Evolutionary conservation across 2,113 vertebrate genomes (phyloP).

Genomic region (Collichthys lucidus): DNA sequence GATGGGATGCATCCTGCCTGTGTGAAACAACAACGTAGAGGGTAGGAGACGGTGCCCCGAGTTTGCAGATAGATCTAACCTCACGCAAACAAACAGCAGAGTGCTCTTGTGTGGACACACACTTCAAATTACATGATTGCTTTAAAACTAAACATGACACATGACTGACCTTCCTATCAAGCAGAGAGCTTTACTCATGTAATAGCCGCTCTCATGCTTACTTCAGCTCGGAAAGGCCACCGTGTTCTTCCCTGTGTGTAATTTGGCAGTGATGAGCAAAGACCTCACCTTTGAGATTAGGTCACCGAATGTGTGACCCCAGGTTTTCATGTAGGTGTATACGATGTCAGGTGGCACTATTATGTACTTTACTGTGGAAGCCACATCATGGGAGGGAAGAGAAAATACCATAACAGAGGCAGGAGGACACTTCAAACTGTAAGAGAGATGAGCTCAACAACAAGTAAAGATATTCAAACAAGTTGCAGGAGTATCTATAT

Average conservation of each 20-base stretch:
- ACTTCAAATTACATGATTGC: constrained; percentile 73
- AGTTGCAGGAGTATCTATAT: background rate
- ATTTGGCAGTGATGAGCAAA: constrained; percentile 50
- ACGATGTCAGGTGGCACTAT: constrained; percentile 4
- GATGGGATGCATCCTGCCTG: too few species aligned
- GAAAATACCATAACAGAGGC: constrained; percentile 8
- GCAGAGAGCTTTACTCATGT: constrained; percentile 61
- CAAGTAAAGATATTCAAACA: background rate
- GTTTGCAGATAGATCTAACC: too few species aligned
- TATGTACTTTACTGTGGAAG: constrained; percentile 17
- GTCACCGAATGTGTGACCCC: constrained; percentile 37
- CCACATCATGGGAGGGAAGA: background rate
- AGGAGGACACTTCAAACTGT: constrained; percentile 10
- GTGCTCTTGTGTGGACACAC: constrained; percentile 6
- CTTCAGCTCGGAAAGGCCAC: constrained; percentile 42
- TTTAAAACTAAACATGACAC: constrained; percentile 71
- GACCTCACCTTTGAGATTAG: constrained; percentile 49
- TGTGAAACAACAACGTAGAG: too few species aligned
- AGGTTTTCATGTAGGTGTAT: constrained; percentile 11
- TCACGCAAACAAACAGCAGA: constrained; percentile 32
- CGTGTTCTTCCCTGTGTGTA: constrained; percentile 49
- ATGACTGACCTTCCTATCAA: constrained; percentile 56
- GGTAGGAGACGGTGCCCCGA: too few species aligned
- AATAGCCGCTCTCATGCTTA: constrained; percentile 63
- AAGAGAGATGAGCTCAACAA: background rate